phyloP scores from a whole-genome alignment of 2,888 invertebrate genomes.

The Sericinus montela region DNA sequence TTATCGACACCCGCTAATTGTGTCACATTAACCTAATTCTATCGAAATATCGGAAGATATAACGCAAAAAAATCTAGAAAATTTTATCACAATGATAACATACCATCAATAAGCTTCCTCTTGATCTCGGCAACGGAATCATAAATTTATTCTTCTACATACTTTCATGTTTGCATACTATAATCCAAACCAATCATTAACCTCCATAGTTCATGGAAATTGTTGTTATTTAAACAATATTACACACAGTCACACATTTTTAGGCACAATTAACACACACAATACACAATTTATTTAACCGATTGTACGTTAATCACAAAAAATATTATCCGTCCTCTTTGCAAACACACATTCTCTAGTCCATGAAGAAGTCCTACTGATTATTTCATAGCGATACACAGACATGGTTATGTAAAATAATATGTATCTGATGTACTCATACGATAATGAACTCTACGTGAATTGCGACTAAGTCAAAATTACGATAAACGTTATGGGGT shows the following conservation, averaged over 20 bases:
- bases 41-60: background rate
- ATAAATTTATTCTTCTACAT: slow-evolving; percentile 26
- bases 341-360: slow-evolving; percentile 14
- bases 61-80: background rate
- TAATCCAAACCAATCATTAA: slow-evolving; percentile 15
- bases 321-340: slow-evolving; percentile 17
- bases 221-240: background rate
- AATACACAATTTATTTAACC: slow-evolving; percentile 9
- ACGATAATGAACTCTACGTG: slow-evolving; percentile 26
- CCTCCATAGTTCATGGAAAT: slow-evolving; percentile 9
- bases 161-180: slow-evolving; percentile 17
- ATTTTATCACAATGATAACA: slow-evolving; percentile 9
- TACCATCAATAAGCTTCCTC: slow-evolving; percentile 31
- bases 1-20: slow-evolving; percentile 12
- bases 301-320: slow-evolving; percentile 14
- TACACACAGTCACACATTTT: background rate
- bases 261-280: background rate
- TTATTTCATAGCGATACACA: slow-evolving; percentile 60
- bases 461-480: slow-evolving; percentile 20
- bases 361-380: slow-evolving; percentile 53
- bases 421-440: slow-evolving; percentile 34
- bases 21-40: slow-evolving; percentile 5
- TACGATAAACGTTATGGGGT: slow-evolving; percentile 29
- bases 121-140: slow-evolving; percentile 25
- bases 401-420: slow-evolving; percentile 55